Percentiles rank a stretch among this genome's conserved stretches.
These are phyloP conservation scores for Clistopyga incitator DNA, from an alignment of 2,888 invertebrate species.

Conservation along the genomic window DNA sequence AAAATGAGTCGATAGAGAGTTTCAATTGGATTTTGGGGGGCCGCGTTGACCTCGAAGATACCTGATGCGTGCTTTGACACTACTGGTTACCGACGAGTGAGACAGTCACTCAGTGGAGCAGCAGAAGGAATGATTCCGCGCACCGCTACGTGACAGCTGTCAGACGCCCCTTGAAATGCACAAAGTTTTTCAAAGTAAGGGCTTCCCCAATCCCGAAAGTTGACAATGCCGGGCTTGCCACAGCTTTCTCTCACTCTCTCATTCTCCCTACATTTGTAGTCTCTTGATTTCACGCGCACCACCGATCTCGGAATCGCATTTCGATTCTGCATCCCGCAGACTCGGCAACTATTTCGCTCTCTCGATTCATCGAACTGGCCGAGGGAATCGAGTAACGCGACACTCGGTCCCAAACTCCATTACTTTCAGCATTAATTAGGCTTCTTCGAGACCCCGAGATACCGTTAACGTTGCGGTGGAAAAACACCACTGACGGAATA, in stretches of 20 bases:
- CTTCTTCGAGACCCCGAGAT: conserved; percentile 12
- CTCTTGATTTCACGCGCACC: conserved; percentile 58
- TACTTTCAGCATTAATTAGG: conserved; percentile 12
- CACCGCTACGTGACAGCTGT: conserved; percentile 79
- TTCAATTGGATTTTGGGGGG: too few relatives aligned
- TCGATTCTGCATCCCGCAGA: conserved; percentile 47
- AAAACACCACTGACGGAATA: conserved; percentile 17
- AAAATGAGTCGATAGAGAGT: too few relatives aligned
- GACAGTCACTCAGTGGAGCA: conserved; percentile 61
- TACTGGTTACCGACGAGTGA: conserved; percentile 66
- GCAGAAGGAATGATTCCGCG: conserved; percentile 69
- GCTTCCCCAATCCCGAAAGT: conserved; percentile 72
- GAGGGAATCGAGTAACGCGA: conserved; percentile 24
- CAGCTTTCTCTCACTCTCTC: conserved; percentile 34
- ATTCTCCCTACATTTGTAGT: conserved; percentile 19
- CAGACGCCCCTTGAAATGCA: conserved; percentile 77
- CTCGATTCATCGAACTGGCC: conserved; percentile 16
- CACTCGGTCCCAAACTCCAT: not conserved
- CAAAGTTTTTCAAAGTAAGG: conserved; percentile 76
- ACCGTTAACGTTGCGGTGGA: conserved; percentile 31
- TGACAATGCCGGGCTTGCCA: conserved; percentile 81
- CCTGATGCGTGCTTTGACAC: conserved; percentile 77
- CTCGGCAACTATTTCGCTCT: conserved; percentile 28
- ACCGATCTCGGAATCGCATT: conserved; percentile 59
- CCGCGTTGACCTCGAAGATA: too few relatives aligned